A percentile compares a stretch with the other conserved stretches of the same genome.
Conservation (phyloP, 2,888 invertebrate species). For the Strigamia crassipes region DNA sequence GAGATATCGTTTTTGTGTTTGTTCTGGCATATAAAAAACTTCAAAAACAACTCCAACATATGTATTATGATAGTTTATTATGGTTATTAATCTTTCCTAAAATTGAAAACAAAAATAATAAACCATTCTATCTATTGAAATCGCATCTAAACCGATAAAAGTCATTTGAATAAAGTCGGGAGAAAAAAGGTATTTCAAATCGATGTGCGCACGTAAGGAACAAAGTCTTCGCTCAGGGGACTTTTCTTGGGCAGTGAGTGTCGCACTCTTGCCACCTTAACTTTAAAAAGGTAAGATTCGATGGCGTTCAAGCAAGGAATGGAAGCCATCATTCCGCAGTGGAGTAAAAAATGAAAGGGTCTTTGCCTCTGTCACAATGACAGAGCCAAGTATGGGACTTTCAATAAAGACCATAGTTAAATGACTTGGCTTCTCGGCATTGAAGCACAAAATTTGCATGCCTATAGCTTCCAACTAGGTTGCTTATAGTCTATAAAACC, state of each 20-base stretch:
- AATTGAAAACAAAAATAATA: neutral
- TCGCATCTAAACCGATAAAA: neutral
- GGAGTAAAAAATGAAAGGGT: slow-evolving; percentile 28
- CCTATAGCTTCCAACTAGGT: slow-evolving; percentile 16
- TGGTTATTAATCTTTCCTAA: too few species aligned
- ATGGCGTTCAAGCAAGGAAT: slow-evolving; percentile 34
- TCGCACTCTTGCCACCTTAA: slow-evolving; percentile 31
- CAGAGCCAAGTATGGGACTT: slow-evolving; percentile 14
- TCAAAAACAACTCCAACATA: too few species aligned
- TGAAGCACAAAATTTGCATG: slow-evolving; percentile 6
- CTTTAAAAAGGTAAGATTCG: slow-evolving; percentile 37
- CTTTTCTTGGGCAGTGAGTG: slow-evolving; percentile 29
- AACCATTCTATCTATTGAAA: neutral
- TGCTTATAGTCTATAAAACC: slow-evolving; percentile 34
- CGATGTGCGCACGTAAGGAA: neutral
- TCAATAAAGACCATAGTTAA: slow-evolving; percentile 34
- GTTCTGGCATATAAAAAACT: too few species aligned
- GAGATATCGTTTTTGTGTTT: too few species aligned
- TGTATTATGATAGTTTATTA: too few species aligned
- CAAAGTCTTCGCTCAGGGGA: slow-evolving; percentile 25
- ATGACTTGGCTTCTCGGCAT: slow-evolving; percentile 30
- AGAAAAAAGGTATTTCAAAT: neutral
- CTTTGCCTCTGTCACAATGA: slow-evolving; percentile 31
- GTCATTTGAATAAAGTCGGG: neutral
- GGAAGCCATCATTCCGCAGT: slow-evolving; percentile 28